Evolutionary conservation across 2,113 vertebrate species (phyloP).

Genomic region (Tupaia tana): DNA sequence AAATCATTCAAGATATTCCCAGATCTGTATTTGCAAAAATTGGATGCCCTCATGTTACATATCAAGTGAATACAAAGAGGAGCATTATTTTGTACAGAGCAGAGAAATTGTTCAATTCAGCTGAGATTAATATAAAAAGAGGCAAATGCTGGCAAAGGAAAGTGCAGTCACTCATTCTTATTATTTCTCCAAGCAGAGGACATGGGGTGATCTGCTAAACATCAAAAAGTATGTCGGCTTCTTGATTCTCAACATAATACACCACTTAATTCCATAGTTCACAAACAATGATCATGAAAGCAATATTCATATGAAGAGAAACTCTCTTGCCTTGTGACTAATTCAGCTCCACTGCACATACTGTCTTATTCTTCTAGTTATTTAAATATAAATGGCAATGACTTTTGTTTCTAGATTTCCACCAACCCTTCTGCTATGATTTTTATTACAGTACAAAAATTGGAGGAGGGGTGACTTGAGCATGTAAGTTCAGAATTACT

Average conservation of each 20-base stretch:
- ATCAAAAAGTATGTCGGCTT: conserved; percentile 53
- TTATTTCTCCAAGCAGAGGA: conserved; percentile 57
- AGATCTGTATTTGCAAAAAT: conserved; percentile 59
- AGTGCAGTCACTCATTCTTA: conserved; percentile 56
- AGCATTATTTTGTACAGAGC: conserved; percentile 67
- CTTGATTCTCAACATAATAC: neutral
- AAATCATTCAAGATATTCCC: conserved; percentile 76
- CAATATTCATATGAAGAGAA: neutral
- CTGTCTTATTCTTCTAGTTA: neutral
- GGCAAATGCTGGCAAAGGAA: conserved; percentile 66
- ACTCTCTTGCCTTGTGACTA: conserved; percentile 23
- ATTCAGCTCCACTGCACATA: neutral
- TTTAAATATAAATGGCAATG: conserved; percentile 47
- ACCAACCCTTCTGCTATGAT: neutral
- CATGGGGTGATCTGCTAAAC: conserved; percentile 41
- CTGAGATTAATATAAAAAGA: conserved; percentile 69
- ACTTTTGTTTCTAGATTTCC: conserved; percentile 40
- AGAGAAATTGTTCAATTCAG: conserved; percentile 66
- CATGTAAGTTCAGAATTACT: neutral
- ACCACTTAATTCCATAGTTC: neutral
- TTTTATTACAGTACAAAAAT: neutral
- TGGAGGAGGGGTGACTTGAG: neutral
- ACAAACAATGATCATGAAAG: neutral
- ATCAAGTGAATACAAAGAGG: conserved; percentile 71
- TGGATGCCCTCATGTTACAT: conserved; percentile 71